These are phyloP conservation scores for Esperia sulphurella DNA, from an alignment of 2,888 invertebrate species.

Conservation along the genomic window DNA sequence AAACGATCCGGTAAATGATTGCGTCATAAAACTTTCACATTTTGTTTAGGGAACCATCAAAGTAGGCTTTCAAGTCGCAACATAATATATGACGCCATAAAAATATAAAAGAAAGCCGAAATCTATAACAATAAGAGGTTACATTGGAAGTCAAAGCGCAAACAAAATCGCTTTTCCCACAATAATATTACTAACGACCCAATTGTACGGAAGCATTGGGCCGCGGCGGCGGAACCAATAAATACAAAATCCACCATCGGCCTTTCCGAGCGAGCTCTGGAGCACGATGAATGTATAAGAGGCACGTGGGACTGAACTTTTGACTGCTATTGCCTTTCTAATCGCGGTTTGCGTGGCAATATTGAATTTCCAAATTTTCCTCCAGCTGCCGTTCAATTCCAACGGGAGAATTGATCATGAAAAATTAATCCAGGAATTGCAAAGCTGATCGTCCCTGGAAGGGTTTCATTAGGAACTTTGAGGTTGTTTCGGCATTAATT, in stretches of 20 bases:
- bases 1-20: conserved; percentile 46
- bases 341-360: conserved; percentile 49
- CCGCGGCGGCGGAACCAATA: conserved; percentile 70
- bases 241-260: conserved; percentile 68
- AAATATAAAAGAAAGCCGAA: conserved; percentile 59
- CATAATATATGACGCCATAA: conserved; percentile 58
- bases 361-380: conserved; percentile 44
- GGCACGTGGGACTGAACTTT: conserved; percentile 52
- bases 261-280: conserved; percentile 44
- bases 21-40: conserved; percentile 47
- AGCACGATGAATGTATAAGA: conserved; percentile 59
- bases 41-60: conserved; percentile 47
- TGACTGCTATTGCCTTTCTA: conserved; percentile 47
- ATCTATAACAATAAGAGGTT: conserved; percentile 69
- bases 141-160: conserved; percentile 72
- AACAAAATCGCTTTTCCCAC: conserved; percentile 74
- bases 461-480: conserved; percentile 44
- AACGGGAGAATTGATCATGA: conserved; percentile 41
- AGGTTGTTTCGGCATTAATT: conserved; percentile 36
- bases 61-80: conserved; percentile 53
- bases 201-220: conserved; percentile 72
- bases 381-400: conserved; percentile 24
- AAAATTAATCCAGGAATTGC: conserved; percentile 45
- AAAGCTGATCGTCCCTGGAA: conserved; percentile 31
- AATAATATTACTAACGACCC: conserved; percentile 77